Evolutionary conservation across 2,888 invertebrate genomes (phyloP).

Genomic region (Tipula confusa): DNA sequence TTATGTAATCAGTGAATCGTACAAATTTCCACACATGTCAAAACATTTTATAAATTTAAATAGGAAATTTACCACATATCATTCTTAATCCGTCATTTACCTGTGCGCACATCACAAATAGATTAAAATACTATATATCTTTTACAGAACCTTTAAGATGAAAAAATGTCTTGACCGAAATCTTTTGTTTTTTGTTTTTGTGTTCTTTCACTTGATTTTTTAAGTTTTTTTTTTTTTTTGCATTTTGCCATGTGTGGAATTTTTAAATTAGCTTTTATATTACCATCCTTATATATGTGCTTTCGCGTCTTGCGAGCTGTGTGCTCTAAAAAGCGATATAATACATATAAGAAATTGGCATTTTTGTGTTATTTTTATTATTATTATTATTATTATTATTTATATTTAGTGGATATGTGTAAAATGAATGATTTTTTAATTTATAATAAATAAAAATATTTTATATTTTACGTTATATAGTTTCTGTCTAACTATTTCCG

Average conservation of each 20-base stretch:
- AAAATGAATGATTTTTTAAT: constrained; percentile 17
- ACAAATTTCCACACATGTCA: not conserved
- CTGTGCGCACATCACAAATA: not conserved
- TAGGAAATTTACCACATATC: not conserved
- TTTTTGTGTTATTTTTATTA: not conserved
- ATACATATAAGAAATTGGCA: not conserved
- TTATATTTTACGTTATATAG: not conserved
- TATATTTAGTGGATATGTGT: not conserved
- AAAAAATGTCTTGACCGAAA: not conserved
- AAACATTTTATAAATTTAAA: not conserved
- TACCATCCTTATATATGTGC: not conserved
- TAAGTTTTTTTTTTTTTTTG: too few relatives aligned
- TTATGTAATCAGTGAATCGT: not conserved
- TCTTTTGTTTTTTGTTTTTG: not conserved
- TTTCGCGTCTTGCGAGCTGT: not conserved
- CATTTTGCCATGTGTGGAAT: not conserved
- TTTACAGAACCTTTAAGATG: not conserved
- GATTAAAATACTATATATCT: too few relatives aligned
- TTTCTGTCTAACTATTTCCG: constrained; percentile 20
- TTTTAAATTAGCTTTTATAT: not conserved
- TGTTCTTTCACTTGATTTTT: constrained; percentile 25
- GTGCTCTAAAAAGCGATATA: not conserved
- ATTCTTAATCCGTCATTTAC: not conserved
- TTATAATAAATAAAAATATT: not conserved
- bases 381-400: not conserved